Evolutionary conservation across 2,888 invertebrate species (phyloP), one percentile per base, ranked within the genome.

Genomic region (Congeria kusceri): DNA sequence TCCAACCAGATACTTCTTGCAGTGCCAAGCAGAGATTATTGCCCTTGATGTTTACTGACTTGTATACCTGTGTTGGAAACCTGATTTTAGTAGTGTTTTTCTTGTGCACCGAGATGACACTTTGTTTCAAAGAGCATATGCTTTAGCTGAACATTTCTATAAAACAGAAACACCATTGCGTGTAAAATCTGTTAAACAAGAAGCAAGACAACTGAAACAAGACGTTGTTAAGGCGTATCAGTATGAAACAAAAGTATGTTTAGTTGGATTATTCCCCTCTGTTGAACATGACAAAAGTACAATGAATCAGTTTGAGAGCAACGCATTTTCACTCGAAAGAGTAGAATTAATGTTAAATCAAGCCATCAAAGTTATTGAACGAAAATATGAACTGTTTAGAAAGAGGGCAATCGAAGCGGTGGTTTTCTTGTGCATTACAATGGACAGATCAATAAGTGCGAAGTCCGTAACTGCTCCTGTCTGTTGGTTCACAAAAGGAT

Each of bases 381-480:
- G 5, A 0, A 20, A 27, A 3, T 56, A 64, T 23, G 59, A 72
- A 25, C 32, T 72, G 0, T 7, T 18, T 1, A 4, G 65, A 20
- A 47, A 72, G 20, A 57, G 44, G n/a, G 72, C 72, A 9, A 39
- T 56, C 11, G 71, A 56, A 18, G 63, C 56, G 4, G 44, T 72
- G 0, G 72, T 72, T 9, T 72, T 72, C 64, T n/a, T 72, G 7
- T 57, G 58, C n/a, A 57, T 46, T 44, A 64, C 39, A 20, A 57
- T 72, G 28, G 72, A 65, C 29, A 64, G 72, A 56, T 57, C 11
- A 11, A 39, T 20, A 28, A 25, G 28, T 9, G 25, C 18, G 5
- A 46, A 25, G n/a, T 27, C 23, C 11, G 1, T 18, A 3, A 49
- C 28, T 32, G 64, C 47, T 20, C 72, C 72, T 13, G 46, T 72